phyloP scores from a whole-genome alignment of 2,888 invertebrate genomes.

The Rhogogaster chlorosoma region DNA sequence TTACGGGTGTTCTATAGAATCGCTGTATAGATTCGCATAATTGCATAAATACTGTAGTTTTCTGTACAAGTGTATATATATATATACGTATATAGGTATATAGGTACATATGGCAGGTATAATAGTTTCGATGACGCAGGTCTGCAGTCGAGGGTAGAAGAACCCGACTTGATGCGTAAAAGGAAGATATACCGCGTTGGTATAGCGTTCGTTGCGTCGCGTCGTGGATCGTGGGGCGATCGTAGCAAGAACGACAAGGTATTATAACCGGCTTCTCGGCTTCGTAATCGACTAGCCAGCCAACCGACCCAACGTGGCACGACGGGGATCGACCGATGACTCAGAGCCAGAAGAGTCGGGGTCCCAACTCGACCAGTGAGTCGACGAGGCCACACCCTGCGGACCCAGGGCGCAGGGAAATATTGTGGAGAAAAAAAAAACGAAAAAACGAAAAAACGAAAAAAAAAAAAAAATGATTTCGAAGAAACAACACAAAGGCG shows the following conservation, averaged over 20 bases:
- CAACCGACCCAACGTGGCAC: conserved; percentile 32
- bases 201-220: not conserved
- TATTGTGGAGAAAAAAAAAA: not conserved
- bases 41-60: too few species aligned
- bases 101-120: not conserved
- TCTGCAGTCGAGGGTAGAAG: not conserved
- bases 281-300: conserved; percentile 53
- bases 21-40: too few species aligned
- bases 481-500: not conserved
- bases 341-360: conserved; percentile 29
- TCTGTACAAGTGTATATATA: not conserved
- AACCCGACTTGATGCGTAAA: conserved; percentile 6
- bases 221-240: not conserved
- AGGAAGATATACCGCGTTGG: conserved; percentile 16
- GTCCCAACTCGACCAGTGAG: conserved; percentile 17
- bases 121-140: not conserved
- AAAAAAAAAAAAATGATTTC: not conserved
- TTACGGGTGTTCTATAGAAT: too few species aligned
- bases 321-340: conserved; percentile 47
- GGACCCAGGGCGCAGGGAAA: not conserved
- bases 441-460: not conserved
- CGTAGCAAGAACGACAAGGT: conserved; percentile 38
- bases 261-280: conserved; percentile 55
- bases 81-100: not conserved
- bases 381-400: conserved; percentile 20